phyloP scores from a whole-genome alignment of 2,113 vertebrate species.

The Pica pica region DNA sequence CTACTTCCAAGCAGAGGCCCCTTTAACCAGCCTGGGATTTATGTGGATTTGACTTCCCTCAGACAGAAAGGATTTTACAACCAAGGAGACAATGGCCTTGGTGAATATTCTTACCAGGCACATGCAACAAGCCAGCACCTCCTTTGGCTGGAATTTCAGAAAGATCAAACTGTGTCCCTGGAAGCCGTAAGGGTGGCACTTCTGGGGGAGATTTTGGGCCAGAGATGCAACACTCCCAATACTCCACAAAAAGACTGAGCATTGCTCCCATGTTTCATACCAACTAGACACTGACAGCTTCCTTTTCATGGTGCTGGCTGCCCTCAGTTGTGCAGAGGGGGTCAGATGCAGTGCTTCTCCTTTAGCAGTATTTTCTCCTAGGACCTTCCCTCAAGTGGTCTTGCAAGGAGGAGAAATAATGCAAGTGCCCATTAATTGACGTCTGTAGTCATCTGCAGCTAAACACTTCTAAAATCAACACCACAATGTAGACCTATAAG shows the following conservation, averaged over 20 bases:
- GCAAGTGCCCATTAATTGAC: not conserved
- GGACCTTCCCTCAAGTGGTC: not conserved
- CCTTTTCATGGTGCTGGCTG: not conserved
- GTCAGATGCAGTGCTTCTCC: not conserved
- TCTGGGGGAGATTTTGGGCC: not conserved
- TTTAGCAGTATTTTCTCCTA: not conserved
- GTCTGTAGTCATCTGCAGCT: not conserved
- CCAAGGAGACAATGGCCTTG: not conserved
- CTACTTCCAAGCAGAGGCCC: not conserved
- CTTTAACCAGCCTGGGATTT: not conserved
- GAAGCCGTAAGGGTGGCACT: not conserved
- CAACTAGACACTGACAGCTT: not conserved
- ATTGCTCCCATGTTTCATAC: not conserved
- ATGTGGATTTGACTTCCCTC: not conserved
- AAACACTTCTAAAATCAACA: not conserved
- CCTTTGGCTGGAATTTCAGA: not conserved
- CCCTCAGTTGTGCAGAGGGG: accelerated
- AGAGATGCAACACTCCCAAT: not conserved
- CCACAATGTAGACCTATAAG: accelerated
- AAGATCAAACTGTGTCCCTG: not conserved
- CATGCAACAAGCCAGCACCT: not conserved
- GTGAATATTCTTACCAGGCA: not conserved
- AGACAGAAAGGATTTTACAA: not conserved
- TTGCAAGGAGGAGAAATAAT: not conserved
- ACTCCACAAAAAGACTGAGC: not conserved